phyloP scores from a whole-genome alignment of 2,888 invertebrate species.

The Synergus gifuensis region DNA sequence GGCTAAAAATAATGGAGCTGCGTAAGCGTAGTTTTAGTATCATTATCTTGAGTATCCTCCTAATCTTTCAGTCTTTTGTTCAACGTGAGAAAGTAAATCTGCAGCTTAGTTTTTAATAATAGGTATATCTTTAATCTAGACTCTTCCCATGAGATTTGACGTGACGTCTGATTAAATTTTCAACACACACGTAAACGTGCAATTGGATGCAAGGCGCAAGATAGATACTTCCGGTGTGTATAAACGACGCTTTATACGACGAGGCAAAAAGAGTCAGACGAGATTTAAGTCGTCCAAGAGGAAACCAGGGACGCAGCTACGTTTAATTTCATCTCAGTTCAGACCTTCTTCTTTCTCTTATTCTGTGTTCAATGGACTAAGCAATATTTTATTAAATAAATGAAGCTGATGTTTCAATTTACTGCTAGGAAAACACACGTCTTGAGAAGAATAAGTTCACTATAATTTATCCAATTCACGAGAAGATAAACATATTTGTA shows the following conservation, averaged over 20 bases:
- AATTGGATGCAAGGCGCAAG: conserved; percentile 30
- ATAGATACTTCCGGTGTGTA: conserved; percentile 35
- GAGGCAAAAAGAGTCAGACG: conserved; percentile 21
- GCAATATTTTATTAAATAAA: background rate
- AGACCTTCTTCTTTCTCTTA: too few relatives aligned
- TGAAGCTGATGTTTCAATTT: background rate
- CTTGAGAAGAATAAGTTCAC: too few relatives aligned
- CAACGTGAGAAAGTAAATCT: conserved; percentile 31
- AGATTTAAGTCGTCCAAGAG: conserved; percentile 11
- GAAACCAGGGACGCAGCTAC: conserved; percentile 33
- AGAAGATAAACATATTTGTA: background rate
- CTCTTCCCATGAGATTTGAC: conserved; percentile 34
- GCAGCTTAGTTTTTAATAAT: background rate
- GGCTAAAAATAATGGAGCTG: background rate
- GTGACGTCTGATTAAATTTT: conserved; percentile 36
- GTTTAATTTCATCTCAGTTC: background rate
- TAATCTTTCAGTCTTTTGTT: conserved; percentile 15
- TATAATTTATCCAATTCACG: too few relatives aligned
- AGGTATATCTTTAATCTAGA: conserved; percentile 1
- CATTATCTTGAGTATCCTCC: conserved; percentile 24
- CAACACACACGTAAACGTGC: conserved; percentile 30
- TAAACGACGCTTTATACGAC: conserved; percentile 31
- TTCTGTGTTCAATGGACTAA: too few relatives aligned
- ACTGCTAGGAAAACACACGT: background rate
- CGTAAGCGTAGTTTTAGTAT: background rate